Conservation (phyloP, 2,888 invertebrate genomes). For the Pachydiplax longipennis region DNA sequence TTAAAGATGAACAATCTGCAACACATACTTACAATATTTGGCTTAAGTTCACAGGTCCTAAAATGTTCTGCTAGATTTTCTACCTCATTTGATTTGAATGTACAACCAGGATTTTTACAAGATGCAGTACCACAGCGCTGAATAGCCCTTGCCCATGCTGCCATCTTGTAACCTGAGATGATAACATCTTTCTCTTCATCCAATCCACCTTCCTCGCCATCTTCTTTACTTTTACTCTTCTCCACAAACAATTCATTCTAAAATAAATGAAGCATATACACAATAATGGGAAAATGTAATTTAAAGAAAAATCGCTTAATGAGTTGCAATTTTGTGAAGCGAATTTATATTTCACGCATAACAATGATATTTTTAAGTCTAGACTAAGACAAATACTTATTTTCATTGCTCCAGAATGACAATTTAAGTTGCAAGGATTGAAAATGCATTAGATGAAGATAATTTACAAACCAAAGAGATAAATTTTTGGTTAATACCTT, state of each 20-base stretch:
- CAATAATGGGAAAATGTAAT: background rate
- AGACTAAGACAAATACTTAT: too few species aligned
- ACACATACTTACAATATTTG: conserved; percentile 45
- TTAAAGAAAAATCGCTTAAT: too few species aligned
- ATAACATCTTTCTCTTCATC: background rate
- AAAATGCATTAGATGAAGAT: too few species aligned
- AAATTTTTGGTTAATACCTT: too few species aligned
- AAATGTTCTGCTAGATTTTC: conserved; percentile 56
- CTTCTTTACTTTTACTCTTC: background rate
- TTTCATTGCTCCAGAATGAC: too few species aligned
- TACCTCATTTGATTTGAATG: conserved; percentile 52
- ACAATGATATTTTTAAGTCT: too few species aligned
- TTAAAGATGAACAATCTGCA: background rate
- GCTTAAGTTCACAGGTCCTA: conserved; percentile 12
- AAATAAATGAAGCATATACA: conserved; percentile 37
- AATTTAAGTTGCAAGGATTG: too few species aligned
- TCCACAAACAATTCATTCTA: conserved; percentile 50
- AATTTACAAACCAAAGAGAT: too few species aligned
- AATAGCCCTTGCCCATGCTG: conserved; percentile 51
- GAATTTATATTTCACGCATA: too few species aligned
- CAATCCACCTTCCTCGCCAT: background rate
- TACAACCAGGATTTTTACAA: conserved; percentile 57
- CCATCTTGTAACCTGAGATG: background rate
- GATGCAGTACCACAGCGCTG: conserved; percentile 49
- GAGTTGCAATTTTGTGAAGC: too few species aligned